phyloP scores from a whole-genome alignment of 2,888 invertebrate species.

The Rhabditoides inermis region DNA sequence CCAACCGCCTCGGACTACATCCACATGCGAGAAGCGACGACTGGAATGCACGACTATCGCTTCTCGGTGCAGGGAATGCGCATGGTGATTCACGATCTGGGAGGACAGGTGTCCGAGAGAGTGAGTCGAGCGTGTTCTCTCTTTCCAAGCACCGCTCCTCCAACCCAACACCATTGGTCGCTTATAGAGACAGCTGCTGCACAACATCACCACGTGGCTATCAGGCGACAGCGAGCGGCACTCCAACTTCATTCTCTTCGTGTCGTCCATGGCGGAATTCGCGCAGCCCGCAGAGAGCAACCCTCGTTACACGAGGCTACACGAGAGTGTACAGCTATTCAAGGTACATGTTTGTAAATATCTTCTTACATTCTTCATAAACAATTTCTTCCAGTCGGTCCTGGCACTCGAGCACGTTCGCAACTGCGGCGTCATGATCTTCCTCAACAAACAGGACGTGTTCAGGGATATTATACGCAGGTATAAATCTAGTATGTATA shows the following conservation, averaged over 20 bases:
- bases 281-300: slow-evolving; percentile 34
- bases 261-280: slow-evolving; percentile 44
- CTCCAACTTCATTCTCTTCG: slow-evolving; percentile 40
- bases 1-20: no score
- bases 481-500: no score
- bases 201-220: slow-evolving; percentile 25
- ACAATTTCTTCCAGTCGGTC: slow-evolving; percentile 19
- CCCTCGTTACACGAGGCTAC: slow-evolving; percentile 33
- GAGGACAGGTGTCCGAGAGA: slow-evolving; percentile 41
- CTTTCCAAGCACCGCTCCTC: neutral
- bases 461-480: slow-evolving; percentile 31
- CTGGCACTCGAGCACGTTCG: slow-evolving; percentile 25
- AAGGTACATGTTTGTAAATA: slow-evolving; percentile 8
- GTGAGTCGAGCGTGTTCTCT: slow-evolving; percentile 14
- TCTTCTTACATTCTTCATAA: neutral
- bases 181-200: neutral
- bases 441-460: slow-evolving; percentile 46
- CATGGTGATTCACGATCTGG: slow-evolving; percentile 45
- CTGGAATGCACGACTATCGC: slow-evolving; percentile 39
- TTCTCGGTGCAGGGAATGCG: slow-evolving; percentile 32
- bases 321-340: slow-evolving; percentile 31
- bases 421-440: slow-evolving; percentile 42
- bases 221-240: slow-evolving; percentile 18
- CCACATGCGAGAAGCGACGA: slow-evolving; percentile 39
- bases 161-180: neutral